Conservation (phyloP, 37 sponge, comb jelly and placozoan genomes). For the Cladorhizidae sp. region DNA sequence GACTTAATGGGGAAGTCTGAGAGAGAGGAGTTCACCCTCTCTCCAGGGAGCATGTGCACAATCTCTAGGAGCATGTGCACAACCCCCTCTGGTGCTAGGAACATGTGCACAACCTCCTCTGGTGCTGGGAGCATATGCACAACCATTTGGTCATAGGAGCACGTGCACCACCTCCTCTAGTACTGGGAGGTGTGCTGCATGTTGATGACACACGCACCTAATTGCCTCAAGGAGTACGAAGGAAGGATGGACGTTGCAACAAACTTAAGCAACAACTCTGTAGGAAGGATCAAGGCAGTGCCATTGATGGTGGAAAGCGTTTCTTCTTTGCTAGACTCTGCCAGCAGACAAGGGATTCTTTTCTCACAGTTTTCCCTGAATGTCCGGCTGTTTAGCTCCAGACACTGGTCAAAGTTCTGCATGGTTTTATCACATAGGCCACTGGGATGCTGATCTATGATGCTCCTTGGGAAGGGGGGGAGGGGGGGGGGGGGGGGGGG, state of each 20-base stretch:
- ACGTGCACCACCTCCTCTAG: too few species aligned
- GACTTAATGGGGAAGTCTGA: too few species aligned
- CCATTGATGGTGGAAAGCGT: background rate
- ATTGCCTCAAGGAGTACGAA: conserved; percentile 68
- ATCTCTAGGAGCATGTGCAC: too few species aligned
- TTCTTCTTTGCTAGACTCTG: background rate
- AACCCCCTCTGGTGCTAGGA: too few species aligned
- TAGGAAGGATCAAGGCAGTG: conserved; percentile 35
- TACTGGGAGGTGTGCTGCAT: too few species aligned
- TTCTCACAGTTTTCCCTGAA: background rate
- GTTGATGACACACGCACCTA: conserved; percentile 41
- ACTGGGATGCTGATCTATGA: background rate
- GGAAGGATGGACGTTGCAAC: conserved; percentile 68
- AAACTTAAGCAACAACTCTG: conserved; percentile 68
- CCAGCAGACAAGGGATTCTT: background rate
- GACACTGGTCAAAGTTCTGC: conserved; percentile 58
- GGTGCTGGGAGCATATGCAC: too few species aligned
- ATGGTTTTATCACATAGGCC: conserved; percentile 43
- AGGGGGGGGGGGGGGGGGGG: too few species aligned
- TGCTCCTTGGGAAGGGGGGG: background rate
- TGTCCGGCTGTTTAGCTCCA: conserved; percentile 49
- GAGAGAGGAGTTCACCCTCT: too few species aligned
- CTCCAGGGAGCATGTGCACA: too few species aligned
- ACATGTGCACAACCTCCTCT: too few species aligned
- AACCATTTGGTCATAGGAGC: too few species aligned